These are phyloP conservation scores for Tyrannus savana DNA, from an alignment of 2,113 vertebrate genomes.

Conservation along the genomic window DNA sequence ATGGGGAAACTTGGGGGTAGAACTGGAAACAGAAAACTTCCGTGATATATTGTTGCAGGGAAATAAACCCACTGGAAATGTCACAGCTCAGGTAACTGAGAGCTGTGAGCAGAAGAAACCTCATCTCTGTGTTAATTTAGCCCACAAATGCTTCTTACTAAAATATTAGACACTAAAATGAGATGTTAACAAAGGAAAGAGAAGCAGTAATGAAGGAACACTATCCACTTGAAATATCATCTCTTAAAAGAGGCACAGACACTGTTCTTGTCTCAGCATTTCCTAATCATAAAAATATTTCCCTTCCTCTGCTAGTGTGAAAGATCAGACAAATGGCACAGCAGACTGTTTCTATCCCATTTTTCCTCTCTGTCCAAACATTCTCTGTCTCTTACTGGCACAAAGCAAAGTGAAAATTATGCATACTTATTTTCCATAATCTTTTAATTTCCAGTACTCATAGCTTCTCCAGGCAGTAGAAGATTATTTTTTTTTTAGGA, in stretches of 20 bases:
- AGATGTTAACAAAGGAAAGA: background rate
- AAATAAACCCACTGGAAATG: background rate
- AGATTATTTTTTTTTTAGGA: background rate
- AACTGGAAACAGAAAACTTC: background rate
- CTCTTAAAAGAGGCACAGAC: background rate
- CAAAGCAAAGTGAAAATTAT: slow-evolving; percentile 52
- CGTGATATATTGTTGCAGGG: background rate
- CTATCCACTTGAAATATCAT: background rate
- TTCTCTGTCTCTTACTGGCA: slow-evolving; percentile 10
- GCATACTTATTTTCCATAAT: background rate
- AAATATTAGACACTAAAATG: background rate
- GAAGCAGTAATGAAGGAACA: background rate
- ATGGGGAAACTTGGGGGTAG: accelerated
- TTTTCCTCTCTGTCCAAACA: slow-evolving; percentile 40
- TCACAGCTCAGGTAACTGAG: background rate
- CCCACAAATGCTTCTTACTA: background rate
- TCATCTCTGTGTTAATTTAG: background rate
- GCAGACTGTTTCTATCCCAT: slow-evolving; percentile 33
- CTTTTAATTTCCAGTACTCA: slow-evolving; percentile 6
- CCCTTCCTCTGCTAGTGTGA: background rate
- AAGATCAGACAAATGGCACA: slow-evolving; percentile 50
- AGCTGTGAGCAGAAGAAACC: background rate
- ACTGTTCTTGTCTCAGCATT: background rate
- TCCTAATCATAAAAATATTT: slow-evolving; percentile 24
- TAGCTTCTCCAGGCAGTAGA: background rate